Base-by-base conservation (phyloP, 2,888 invertebrate species). In the Axea sp. region DNA sequence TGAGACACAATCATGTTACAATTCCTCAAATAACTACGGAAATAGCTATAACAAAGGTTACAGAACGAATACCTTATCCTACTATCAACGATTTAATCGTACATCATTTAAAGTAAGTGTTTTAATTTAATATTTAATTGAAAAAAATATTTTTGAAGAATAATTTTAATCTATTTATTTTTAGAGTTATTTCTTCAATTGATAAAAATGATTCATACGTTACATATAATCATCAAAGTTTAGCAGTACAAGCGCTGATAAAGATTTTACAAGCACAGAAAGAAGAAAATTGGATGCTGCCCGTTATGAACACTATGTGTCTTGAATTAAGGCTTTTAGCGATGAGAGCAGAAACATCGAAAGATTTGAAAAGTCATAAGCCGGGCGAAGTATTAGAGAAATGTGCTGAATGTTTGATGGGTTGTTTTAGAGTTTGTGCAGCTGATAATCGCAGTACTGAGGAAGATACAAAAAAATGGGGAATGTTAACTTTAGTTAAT, bases 221-320 rank as follows among this genome's bases (percentile, higher is more conserved):
- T 71, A 96, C 96, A 0, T 96, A 95, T 83, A 91, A 91, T 73
- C 90, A 93, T 75, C 97, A 98, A 84, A 93, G 93, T 78, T 88
- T 90, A 3, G 91, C 95, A 78, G 93, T 95, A 0, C 94, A 95
- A 77, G 90, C 92, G 0, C 92, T 97, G 37, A 93, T 93, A 0
- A 95, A 95, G 85, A 90, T 96, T 53, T 89, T 99, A 41, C 96
- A 97, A 86, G 89, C 91, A 24, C 93, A 95, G 78, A 96, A 96
- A 79, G 98, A 98, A 78, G 97, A 97, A 82, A 99, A 99, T 87
- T 99, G 99, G 99, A 94, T 94, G 78, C 88, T 99, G n/a, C 95
- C 97, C 0, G 91, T 99, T 4, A 95, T 99, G 94, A 96, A 96
- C 83, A 91, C 92, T 0, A 92, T 96, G 7, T 96, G 97, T 81